phyloP scores from a whole-genome alignment of 2,888 invertebrate genomes.

The Drosophila vallismaia region DNA sequence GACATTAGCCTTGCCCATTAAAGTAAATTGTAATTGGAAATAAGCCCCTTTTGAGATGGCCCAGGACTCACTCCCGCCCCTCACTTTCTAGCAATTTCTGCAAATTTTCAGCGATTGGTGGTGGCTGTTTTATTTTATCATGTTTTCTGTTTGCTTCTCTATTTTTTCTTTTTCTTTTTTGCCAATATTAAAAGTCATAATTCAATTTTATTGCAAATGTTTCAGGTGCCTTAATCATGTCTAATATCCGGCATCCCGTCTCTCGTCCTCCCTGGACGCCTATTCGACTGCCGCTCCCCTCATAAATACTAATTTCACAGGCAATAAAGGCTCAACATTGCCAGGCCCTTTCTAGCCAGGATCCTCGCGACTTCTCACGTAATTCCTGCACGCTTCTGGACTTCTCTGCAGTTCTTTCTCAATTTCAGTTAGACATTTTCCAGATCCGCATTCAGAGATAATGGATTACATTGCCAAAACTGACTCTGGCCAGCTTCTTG shows the following conservation, averaged over 20 bases:
- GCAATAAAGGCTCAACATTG: slow-evolving; percentile 82
- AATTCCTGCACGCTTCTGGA: slow-evolving; percentile 33
- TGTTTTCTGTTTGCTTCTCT: neutral
- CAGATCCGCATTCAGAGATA: slow-evolving; percentile 59
- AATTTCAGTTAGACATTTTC: slow-evolving; percentile 70
- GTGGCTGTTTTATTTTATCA: slow-evolving; percentile 14
- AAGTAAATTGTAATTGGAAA: slow-evolving; percentile 77
- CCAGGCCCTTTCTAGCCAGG: slow-evolving; percentile 47
- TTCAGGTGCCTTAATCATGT: slow-evolving; percentile 82
- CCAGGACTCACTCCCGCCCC: slow-evolving; percentile 11
- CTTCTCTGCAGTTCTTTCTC: slow-evolving; percentile 51
- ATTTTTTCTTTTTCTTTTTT: slow-evolving; percentile 7
- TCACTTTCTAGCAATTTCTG: neutral
- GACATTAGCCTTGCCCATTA: slow-evolving; percentile 59
- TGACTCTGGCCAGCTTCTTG: slow-evolving; percentile 6
- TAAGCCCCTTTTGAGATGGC: slow-evolving; percentile 19
- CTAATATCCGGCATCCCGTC: slow-evolving; percentile 74
- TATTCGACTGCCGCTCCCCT: slow-evolving; percentile 61
- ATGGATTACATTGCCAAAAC: slow-evolving; percentile 66
- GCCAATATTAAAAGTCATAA: slow-evolving; percentile 80
- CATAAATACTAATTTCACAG: slow-evolving; percentile 84
- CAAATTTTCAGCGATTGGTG: slow-evolving; percentile 16
- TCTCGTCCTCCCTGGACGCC: slow-evolving; percentile 29
- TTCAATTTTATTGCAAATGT: slow-evolving; percentile 83
- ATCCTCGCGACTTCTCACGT: slow-evolving; percentile 49